These are phyloP conservation scores for Corythoichthys intestinalis DNA, from an alignment of 2,113 vertebrate genomes.

Conservation along the genomic window DNA sequence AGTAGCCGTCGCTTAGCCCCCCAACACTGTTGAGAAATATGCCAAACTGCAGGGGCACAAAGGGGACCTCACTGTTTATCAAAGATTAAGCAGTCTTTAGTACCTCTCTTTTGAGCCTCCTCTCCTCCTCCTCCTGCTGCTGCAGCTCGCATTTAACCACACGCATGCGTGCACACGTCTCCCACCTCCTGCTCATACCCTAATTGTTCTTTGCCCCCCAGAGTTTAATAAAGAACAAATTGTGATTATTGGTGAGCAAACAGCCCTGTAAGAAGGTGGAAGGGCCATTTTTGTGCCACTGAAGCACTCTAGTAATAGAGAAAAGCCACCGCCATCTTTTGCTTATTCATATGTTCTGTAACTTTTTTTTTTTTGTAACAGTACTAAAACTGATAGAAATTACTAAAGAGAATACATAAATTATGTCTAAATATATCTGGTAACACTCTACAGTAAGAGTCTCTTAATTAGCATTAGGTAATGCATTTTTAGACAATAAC, in stretches of 20 bases:
- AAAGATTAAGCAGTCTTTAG: slow-evolving; percentile 66
- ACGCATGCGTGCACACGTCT: background rate
- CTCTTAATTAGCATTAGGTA: too few species aligned
- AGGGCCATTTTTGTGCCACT: slow-evolving; percentile 36
- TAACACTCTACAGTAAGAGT: too few species aligned
- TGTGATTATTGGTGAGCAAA: slow-evolving; percentile 68
- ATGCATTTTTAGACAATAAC: too few species aligned
- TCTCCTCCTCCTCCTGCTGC: slow-evolving; percentile 9
- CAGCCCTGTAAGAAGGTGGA: slow-evolving; percentile 45
- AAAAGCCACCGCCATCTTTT: slow-evolving; percentile 26
- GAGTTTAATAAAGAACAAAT: slow-evolving; percentile 71
- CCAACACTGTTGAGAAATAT: slow-evolving; percentile 28
- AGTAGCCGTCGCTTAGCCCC: slow-evolving; percentile 15
- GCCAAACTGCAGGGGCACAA: slow-evolving; percentile 54
- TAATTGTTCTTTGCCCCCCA: slow-evolving; percentile 57
- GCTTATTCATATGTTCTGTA: too few species aligned
- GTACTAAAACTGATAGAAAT: too few species aligned
- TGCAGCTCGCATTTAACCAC: slow-evolving; percentile 12
- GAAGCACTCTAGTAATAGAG: slow-evolving; percentile 37
- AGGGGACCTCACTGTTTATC: slow-evolving; percentile 63
- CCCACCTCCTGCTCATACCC: slow-evolving; percentile 37
- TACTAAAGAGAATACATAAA: too few species aligned
- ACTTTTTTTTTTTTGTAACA: too few species aligned
- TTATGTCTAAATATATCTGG: too few species aligned
- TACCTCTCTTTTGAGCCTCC: slow-evolving; percentile 28